Conservation (phyloP, 2,797 vertebrate species). For the Smutsia gigantea region DNA sequence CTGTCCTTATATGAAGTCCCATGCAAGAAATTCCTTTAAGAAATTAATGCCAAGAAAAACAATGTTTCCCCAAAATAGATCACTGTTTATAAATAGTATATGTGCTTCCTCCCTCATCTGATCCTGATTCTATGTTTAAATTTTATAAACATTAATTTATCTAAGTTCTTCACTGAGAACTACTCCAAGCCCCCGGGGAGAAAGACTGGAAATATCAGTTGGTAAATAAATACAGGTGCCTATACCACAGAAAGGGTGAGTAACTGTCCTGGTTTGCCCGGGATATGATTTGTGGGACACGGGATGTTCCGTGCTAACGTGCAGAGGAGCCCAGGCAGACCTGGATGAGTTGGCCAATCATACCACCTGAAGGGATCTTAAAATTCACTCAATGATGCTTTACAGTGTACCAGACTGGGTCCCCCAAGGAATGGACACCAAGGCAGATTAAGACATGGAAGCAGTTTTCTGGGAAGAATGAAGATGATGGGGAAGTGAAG, state of each 20-base stretch:
- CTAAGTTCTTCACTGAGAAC: background rate
- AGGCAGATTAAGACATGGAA: background rate
- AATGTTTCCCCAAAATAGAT: background rate
- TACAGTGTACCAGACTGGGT: background rate
- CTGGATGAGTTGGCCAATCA: background rate
- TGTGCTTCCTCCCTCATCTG: background rate
- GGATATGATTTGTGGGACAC: too few species aligned
- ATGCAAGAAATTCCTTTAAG: background rate
- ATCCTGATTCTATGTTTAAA: background rate
- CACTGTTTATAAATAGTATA: background rate
- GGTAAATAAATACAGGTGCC: background rate
- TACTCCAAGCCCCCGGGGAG: background rate
- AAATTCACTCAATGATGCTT: background rate
- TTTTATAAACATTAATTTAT: background rate
- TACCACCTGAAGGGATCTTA: background rate
- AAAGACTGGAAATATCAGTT: background rate
- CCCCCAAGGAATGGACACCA: background rate
- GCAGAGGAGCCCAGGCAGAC: background rate
- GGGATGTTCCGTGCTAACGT: background rate
- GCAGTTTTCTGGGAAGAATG: background rate
- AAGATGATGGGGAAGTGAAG: background rate
- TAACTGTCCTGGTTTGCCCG: background rate
- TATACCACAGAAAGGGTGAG: background rate
- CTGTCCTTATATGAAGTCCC: background rate
- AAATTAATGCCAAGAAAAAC: background rate